phyloP scores from a whole-genome alignment of 1,140 invertebrate genomes.

The Atta texana region DNA sequence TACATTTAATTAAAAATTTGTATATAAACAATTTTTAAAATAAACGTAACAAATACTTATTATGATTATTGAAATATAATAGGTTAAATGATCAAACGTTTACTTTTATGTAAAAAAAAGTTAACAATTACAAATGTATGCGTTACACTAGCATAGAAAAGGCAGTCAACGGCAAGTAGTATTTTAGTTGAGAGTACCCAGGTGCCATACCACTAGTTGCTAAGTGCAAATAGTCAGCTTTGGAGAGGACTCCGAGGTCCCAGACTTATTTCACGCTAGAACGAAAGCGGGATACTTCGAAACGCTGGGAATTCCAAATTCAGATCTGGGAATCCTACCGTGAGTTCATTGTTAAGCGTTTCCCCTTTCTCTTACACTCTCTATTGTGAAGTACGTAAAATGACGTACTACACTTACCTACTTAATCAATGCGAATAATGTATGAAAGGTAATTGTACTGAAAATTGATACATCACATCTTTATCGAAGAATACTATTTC shows the following conservation, averaged over 20 bases:
- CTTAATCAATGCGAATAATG: conserved; percentile 69
- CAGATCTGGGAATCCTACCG: conserved; percentile 69
- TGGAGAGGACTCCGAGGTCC: conserved; percentile 71
- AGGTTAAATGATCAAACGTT: conserved; percentile 40
- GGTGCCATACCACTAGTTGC: conserved; percentile 77
- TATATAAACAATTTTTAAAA: background rate
- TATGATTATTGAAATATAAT: conserved; percentile 2
- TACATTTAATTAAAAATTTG: too few relatives aligned
- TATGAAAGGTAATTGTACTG: conserved; percentile 26
- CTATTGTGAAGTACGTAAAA: conserved; percentile 51
- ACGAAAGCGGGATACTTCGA: conserved; percentile 74
- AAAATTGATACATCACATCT: conserved; percentile 56
- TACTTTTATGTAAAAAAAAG: conserved; percentile 37
- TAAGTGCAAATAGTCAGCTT: conserved; percentile 80
- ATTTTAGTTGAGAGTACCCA: conserved; percentile 77
- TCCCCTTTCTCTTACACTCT: conserved; percentile 42
- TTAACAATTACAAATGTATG: conserved; percentile 63
- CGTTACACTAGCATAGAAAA: conserved; percentile 68
- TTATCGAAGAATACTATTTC: conserved; percentile 20
- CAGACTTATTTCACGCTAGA: conserved; percentile 82
- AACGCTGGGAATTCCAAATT: conserved; percentile 74
- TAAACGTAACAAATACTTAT: background rate
- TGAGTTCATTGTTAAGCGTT: conserved; percentile 69
- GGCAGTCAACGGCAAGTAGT: conserved; percentile 67
- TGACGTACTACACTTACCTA: conserved; percentile 51